Base-by-base conservation (phyloP, 2,797 vertebrate species). In the Limosa lapponica region DNA sequence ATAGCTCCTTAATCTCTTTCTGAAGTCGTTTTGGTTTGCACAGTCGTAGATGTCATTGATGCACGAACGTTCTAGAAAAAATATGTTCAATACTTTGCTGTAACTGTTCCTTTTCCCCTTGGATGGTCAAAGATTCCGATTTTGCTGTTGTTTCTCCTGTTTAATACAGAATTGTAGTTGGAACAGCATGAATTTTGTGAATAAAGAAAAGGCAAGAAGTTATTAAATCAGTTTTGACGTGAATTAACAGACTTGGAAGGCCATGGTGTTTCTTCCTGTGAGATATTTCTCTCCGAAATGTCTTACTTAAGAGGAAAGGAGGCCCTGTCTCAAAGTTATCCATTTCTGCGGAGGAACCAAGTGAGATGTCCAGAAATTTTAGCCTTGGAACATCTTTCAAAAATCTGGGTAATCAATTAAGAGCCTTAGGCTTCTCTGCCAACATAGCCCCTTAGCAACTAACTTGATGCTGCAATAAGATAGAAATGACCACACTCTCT, bases 1-100 rank as follows among this genome's bases (percentile, higher is more conserved):
- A 39, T 75, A 93, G 67, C 34, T 95, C 43, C 88, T 84, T 88
- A 89, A 87, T 90, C 87, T 91, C 78, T 93, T 86, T 79, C 80
- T 82, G 72, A 94, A 91, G 89, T 67, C 41, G 14, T 74, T 80
- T 85, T 79, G 46, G 54, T 55, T 83, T 92, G 78, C 78, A 19
- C n/a, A 64, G 54, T 72, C 67, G 84, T 44, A 62, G 19, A 69
- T 80, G 28, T 49, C 36, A 71, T 12, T 3, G 3, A 3, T 67
- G 28, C 34, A 48, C 57, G 86, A 87, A 37, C 41, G 57, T 27
- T 32, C 13, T 62, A 73, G 74, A 28, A 82, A 82, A 79, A 80
- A 23, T 17, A 28, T 0, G 0, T 57, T 72, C 5, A 6, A 5
- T 80, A 9, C 32, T 69, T 91, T 62, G 46, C 51, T 83, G 18